These are phyloP conservation scores for Amblyornis subalaris DNA, from an alignment of 2,113 vertebrate species.

Conservation along the genomic window DNA sequence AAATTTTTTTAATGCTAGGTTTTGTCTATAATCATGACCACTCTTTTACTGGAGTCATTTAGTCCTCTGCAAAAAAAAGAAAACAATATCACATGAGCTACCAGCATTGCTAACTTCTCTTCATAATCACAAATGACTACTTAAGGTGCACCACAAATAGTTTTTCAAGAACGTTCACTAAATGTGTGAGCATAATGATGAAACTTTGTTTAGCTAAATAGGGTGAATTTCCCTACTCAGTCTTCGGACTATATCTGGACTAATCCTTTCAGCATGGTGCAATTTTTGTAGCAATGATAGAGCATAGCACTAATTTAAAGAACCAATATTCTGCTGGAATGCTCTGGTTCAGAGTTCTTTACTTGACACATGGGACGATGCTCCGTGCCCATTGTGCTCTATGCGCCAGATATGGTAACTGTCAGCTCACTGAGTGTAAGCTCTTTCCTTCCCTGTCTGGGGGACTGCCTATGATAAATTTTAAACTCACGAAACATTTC, in stretches of 20 bases:
- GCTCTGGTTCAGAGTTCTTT: neutral
- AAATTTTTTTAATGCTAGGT: neutral
- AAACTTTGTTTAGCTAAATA: neutral
- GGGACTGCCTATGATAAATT: neutral
- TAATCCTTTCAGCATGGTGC: neutral
- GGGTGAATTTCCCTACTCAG: neutral
- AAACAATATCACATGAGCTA: neutral
- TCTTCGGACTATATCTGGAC: neutral
- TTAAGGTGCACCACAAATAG: neutral
- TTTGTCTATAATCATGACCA: neutral
- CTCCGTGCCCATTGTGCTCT: neutral
- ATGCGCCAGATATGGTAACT: neutral
- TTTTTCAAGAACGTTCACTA: neutral
- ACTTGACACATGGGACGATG: neutral
- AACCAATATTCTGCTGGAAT: neutral
- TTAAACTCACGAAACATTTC: constrained; percentile 22
- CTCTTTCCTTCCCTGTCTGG: neutral
- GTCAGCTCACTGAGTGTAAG: neutral
- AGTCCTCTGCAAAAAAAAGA: neutral
- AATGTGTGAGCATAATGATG: neutral
- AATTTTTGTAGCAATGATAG: neutral
- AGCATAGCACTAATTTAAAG: neutral
- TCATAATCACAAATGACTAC: neutral
- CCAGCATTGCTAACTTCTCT: neutral
- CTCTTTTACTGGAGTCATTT: neutral